Base-by-base conservation (phyloP, 2,888 invertebrate species). In the Maniola hyperantus region DNA sequence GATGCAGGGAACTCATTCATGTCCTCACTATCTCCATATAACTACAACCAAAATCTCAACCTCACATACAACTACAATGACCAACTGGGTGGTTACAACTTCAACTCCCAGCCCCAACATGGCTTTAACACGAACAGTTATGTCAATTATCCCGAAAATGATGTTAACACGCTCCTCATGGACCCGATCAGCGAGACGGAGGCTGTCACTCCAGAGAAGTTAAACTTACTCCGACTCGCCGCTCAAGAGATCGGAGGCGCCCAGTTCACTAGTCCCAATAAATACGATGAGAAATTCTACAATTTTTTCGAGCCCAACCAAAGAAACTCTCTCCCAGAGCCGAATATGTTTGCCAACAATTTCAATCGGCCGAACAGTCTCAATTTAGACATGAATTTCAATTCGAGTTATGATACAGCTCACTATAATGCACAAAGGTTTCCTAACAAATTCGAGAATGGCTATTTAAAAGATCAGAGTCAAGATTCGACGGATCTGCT, bases 241-340 rank as follows among this genome's bases (percentile, higher is more conserved):
- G 91, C 93, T 5, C 92, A 92, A 78, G 90, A 92, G 74, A 91
- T 92, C 0, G 90, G 92, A 5, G 91, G 91, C 2, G 91, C 92
- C 2, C 92, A 92, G 70, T 91, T 91, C 78, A 75, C 86, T 44
- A 87, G 79, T 66, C 87, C 87, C 0, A 89, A 81, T 65, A 84
- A 87, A 74, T 88, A 77, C 65, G 85, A 91, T 68, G 86, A 87
- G 48, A 89, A 88, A 79, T 87, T 77, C 74, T 91, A 87, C 76
- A 89, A 90, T 74, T 91, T 87, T 82, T 91, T 87, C 76, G 91
- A 91, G 76, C 85, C 86, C 46, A 89, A 77, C 85, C 91, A 91
- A 85, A 90, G 91, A 81, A 89, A 88, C 74, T 90, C 91, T 1
- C 73, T 91, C 46, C 89, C 89, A 1, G 91, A 92, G 65, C 75